Evolutionary conservation across 2,113 vertebrate species (phyloP), one percentile per base, ranked within the genome.

Genomic region (Saguinus imperator): DNA sequence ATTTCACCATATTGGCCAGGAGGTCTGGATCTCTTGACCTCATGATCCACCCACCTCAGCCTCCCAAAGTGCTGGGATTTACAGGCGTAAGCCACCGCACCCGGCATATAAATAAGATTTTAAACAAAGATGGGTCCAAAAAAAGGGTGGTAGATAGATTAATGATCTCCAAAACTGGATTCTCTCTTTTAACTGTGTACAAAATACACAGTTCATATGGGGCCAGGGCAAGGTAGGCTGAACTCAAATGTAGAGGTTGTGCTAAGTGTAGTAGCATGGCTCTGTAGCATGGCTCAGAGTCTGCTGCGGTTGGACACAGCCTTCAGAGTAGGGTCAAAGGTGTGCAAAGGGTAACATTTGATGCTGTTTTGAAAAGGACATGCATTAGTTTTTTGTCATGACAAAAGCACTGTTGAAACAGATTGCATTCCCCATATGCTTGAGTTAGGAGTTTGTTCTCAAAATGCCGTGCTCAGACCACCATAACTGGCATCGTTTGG

Each of bases 211-310:
- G 27, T 3, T 29, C 75, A 21, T 48, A 9, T 45, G 14, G n/a
- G 8, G 17, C 17, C 3, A 1, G 8, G 1, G 0, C 1, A 14
- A 17, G 9, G 14, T 2, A n/a, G 25, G 21, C 52, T 48, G 70
- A 70, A 75, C 12, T 6, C 6, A 81, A 27, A 21, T 29, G 18
- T 3, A 68, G 57, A 84, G 40, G 9, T 27, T 76, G 27, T 57
- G 8, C 8, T 61, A 37, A 43, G 21, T n/a, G 45, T 43, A n/a
- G n/a, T n/a, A n/a, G n/a, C n/a, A n/a, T n/a, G n/a, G n/a, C n/a
- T n/a, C n/a, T n/a, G 45, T 43, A 72, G 4, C 14, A 32, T 37
- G 16, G 21, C n/a, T 92, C 77, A 55, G 64, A 50, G 7, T 40
- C 11, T 89, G 5, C 1, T 32, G 3, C 43, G 1, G 3, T 45